Percentiles rank a stretch among this genome's conserved stretches.
phyloP scores from a whole-genome alignment of 2,797 vertebrate species.

The Serranus cabrilla region DNA sequence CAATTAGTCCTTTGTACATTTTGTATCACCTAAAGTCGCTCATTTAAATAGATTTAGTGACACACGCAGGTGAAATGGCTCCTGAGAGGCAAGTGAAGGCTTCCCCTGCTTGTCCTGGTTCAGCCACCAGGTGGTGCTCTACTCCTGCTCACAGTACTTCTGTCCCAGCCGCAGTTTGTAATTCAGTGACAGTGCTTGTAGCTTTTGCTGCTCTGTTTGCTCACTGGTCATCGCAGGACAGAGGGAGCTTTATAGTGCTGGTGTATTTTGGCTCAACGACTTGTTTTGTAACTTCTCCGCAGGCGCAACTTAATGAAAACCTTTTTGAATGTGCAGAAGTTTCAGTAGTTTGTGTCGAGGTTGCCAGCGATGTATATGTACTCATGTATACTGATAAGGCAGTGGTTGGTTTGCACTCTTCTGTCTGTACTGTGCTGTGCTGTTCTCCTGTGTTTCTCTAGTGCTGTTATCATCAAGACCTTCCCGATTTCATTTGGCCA shows the following conservation, averaged over 20 bases:
- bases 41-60: slow-evolving; percentile 5
- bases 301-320: not conserved
- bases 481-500: slow-evolving; percentile 41
- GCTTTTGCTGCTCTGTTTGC: slow-evolving; percentile 22
- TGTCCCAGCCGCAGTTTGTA: not conserved
- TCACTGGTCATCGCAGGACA: slow-evolving; percentile 6
- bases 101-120: slow-evolving; percentile 25
- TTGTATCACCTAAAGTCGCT: slow-evolving; percentile 5
- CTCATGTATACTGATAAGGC: slow-evolving; percentile 37
- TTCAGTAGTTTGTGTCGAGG: slow-evolving; percentile 30
- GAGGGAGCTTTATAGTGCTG: slow-evolving; percentile 11
- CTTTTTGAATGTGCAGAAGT: slow-evolving; percentile 11
- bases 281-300: slow-evolving; percentile 24
- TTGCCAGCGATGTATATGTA: slow-evolving; percentile 40
- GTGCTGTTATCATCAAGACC: slow-evolving; percentile 55
- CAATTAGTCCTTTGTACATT: slow-evolving; percentile 13
- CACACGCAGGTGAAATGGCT: not conserved
- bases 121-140: slow-evolving; percentile 73
- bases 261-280: slow-evolving; percentile 7
- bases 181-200: not conserved
- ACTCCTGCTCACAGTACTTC: slow-evolving; percentile 31
- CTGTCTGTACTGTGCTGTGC: slow-evolving; percentile 62
- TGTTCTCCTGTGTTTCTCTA: slow-evolving; percentile 55
- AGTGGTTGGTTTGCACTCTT: slow-evolving; percentile 51
- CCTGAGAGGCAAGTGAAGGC: slow-evolving; percentile 14